These are phyloP conservation scores for Peucedramus taeniatus DNA, from an alignment of 2,113 vertebrate species.

Conservation along the genomic window DNA sequence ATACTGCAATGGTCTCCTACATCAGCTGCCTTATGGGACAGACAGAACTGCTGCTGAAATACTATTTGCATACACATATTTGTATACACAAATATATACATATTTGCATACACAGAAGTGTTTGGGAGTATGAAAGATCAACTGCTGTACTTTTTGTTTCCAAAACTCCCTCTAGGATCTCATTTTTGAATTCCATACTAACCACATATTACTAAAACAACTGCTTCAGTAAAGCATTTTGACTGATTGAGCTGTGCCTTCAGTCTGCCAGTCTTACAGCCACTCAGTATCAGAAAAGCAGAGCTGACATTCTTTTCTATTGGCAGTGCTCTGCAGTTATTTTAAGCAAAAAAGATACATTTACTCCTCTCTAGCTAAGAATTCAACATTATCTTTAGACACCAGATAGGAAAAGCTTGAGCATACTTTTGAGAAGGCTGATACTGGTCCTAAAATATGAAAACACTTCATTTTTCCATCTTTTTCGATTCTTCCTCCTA, in stretches of 20 bases:
- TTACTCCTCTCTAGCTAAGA: neutral
- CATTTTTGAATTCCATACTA: neutral
- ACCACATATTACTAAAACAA: neutral
- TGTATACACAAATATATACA: accelerated
- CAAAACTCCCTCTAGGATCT: neutral
- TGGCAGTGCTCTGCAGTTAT: neutral
- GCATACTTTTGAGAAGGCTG: neutral
- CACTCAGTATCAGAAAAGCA: neutral
- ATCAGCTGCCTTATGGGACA: neutral
- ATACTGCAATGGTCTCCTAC: neutral
- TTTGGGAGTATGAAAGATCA: neutral
- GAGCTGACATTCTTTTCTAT: neutral
- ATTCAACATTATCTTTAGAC: neutral
- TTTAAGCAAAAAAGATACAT: neutral
- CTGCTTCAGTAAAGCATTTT: neutral
- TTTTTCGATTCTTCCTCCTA: neutral
- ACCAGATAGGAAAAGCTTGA: neutral
- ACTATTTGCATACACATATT: accelerated
- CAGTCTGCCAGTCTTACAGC: neutral
- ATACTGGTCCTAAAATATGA: neutral
- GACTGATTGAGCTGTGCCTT: neutral
- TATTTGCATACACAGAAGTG: neutral
- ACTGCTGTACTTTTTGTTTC: neutral
- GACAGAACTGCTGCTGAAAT: neutral
- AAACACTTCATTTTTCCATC: neutral